Evolutionary conservation across 35 echinoderm and acorn worm genomes (phyloP), one percentile per base, ranked within the genome.

Genomic region (Eucidaris tribuloides): DNA sequence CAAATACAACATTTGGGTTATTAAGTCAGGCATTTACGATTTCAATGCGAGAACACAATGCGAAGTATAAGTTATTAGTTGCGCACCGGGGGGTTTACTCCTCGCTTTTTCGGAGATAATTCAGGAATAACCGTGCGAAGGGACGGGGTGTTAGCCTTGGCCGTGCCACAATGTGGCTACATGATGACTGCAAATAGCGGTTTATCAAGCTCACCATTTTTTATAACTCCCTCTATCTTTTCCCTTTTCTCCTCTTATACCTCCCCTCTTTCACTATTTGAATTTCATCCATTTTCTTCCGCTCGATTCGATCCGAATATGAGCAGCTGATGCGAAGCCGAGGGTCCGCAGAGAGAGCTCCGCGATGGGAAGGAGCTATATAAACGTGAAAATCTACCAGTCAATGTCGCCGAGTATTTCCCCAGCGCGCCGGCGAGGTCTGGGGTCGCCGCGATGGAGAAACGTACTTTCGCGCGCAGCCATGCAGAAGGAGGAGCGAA

Each of bases 371-470:
- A 64, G 20, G 28, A 33, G 38, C 33, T 74, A 27, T 5, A 19
- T 7, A 68, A 38, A 68, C 24, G 28, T 66, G 28, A 68, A 68
- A 68, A 2, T 4, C 31, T 40, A 15, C 38, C 38, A 74, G 68
- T 74, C 68, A 74, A 74, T 74, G 68, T 74, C 68, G 68, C 68
- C 68, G 68, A 74, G 15, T 74, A 24, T 74, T 74, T 40, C 68
- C 68, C 36, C 19, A 74, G 68, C 68, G 68, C 68, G 68, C 22
- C 68, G 68, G 36, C 68, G 34, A n/a, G 35, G 27, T 32, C 22
- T 29, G 25, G 22, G 18, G 61, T 19, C 13, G 28, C 22, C 9
- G 22, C 6, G 61, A 74, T 40, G 68, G 68, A 24, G 38, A 74
- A 74, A 40, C 68, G 68, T 74, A 74, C 68, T 74, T 74, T 74